Evolutionary conservation across 2,888 invertebrate species (phyloP).

Genomic region (Lepidochitona cinerea): DNA sequence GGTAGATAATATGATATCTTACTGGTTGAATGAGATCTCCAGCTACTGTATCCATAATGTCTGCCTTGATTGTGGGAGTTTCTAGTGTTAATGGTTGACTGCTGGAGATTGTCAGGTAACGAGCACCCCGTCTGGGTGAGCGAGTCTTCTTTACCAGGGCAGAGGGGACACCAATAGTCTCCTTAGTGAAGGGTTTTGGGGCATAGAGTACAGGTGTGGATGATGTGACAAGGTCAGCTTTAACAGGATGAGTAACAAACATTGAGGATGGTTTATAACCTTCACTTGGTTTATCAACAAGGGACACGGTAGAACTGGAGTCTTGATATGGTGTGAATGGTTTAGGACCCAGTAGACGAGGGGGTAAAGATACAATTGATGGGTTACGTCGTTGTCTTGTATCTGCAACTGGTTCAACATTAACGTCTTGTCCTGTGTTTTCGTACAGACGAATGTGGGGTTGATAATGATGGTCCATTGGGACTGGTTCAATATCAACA

Average conservation of each 20-base stretch:
- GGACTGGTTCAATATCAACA: constrained; percentile 12
- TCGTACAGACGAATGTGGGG: constrained; percentile 48
- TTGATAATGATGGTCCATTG: constrained; percentile 24
- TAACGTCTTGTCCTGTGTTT: constrained; percentile 42
- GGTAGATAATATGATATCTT: background rate
- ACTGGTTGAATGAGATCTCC: constrained; percentile 47
- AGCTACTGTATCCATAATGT: constrained; percentile 62
- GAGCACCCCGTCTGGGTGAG: constrained; percentile 77
- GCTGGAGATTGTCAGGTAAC: constrained; percentile 85
- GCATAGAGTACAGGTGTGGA: constrained; percentile 14
- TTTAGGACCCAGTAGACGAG: constrained; percentile 54
- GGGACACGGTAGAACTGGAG: constrained; percentile 70
- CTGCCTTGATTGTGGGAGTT: constrained; percentile 41
- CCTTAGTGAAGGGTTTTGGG: constrained; percentile 50
- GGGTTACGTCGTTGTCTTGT: background rate
- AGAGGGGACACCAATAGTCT: constrained; percentile 14
- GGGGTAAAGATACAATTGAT: constrained; percentile 45
- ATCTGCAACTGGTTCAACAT: constrained; percentile 8
- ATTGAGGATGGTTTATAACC: background rate
- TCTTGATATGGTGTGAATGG: constrained; percentile 73
- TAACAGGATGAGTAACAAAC: background rate
- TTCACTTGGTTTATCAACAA: background rate
- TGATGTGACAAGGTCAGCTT: background rate
- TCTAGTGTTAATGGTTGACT: constrained; percentile 67
- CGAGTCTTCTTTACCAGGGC: constrained; percentile 35